Base-by-base conservation (phyloP, 2,113 vertebrate genomes). In the Lampris megalopsis region DNA sequence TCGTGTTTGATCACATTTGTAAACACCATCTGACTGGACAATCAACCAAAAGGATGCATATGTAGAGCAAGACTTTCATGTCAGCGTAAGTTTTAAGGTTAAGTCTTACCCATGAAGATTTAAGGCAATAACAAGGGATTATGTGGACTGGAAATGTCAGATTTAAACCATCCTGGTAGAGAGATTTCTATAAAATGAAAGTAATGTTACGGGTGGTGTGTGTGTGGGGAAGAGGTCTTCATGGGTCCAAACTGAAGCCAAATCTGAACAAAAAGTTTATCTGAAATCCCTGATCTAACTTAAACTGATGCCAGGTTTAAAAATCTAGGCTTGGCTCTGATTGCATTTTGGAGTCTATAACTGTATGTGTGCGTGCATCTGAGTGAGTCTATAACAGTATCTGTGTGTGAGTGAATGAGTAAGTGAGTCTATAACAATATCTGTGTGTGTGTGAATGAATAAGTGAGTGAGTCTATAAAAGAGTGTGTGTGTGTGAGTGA, bases 1-100 rank as follows among this genome's bases (percentile, higher is more conserved):
- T 81, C 38, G 60, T 70, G 69, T 79, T 81, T 83, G 85, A 91
- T 79, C 67, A 73, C 80, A 73, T 40, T 43, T 41, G 80, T 90
- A 89, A 89, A 89, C 84, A 88, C 49, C 5, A 37, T 49, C 48
- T 48, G 60, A 82, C 70, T 6, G 40, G 52, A 68, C 83, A 90
- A 86, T 88, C 85, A 89, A 71, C 65, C 70, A 61, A 57, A 48
- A 37, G n/a, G 82, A 24, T 69, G 70, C 37, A 8, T 2, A 52
- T 58, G 72, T 81, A 75, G 57, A 68, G 61, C 71, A 71, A 40
- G 75, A 58, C 77, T 73, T 75, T 62, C 49, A 49, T 53, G 57
- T 71, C 43, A 6, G 54, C 78, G 76, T 54, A 80, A 87, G 49
- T 49, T 63, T n/a, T 60, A 63, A 59, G 24, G 64, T 8, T 10